Evolutionary conservation across 53 echinoderm and acorn worm species (phyloP).

Genomic region (Crossaster papposus): DNA sequence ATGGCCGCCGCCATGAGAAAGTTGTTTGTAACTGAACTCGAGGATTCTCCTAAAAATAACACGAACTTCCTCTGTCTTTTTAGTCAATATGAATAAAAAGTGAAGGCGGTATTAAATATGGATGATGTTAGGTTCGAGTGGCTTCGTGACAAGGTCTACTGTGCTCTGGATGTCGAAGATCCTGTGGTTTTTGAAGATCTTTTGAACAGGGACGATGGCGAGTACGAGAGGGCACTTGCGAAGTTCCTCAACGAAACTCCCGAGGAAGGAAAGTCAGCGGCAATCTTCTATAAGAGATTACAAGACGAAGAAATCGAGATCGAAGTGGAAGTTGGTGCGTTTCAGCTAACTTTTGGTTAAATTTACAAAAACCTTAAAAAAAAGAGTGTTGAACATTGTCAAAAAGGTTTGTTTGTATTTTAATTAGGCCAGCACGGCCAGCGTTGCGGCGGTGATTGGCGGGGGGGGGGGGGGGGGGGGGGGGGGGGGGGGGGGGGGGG

Average conservation of each 20-base stretch:
- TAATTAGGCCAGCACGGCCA: too few species aligned
- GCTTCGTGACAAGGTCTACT: slow-evolving; percentile 90
- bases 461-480: too few species aligned
- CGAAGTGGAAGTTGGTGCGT: slow-evolving; percentile 93
- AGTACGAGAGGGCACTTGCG: slow-evolving; percentile 82
- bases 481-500: too few species aligned
- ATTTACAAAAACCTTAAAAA: background rate
- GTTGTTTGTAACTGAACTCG: background rate
- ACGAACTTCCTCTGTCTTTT: slow-evolving; percentile 7
- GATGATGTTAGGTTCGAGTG: slow-evolving; percentile 99
- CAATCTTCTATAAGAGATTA: slow-evolving; percentile 90
- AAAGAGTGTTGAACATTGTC: background rate
- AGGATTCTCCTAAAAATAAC: background rate
- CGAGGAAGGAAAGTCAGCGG: slow-evolving; percentile 90
- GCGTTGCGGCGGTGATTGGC: too few species aligned
- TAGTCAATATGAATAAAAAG: background rate
- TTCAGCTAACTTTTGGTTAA: background rate
- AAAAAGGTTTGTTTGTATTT: too few species aligned
- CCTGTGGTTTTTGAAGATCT: slow-evolving; percentile 95
- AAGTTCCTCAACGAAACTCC: slow-evolving; percentile 98
- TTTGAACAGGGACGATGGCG: slow-evolving; percentile 96
- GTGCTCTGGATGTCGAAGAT: slow-evolving; percentile 82
- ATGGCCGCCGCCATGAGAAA: slow-evolving; percentile 20
- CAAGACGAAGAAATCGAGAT: slow-evolving; percentile 90
- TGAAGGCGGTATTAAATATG: slow-evolving; percentile 50